Base-by-base conservation (phyloP, 2,888 invertebrate genomes). In the Lamellibrachia columna region DNA sequence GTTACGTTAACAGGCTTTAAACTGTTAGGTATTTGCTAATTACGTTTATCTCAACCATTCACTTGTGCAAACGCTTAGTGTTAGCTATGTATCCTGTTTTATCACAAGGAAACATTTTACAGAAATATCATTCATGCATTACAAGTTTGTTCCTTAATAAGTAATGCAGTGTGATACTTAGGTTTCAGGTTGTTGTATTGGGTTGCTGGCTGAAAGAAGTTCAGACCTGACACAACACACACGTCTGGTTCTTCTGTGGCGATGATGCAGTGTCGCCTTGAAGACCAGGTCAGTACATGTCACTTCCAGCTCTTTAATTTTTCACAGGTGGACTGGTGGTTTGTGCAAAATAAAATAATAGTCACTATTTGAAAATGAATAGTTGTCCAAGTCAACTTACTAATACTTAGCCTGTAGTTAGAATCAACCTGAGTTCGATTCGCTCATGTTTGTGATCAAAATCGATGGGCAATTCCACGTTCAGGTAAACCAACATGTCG, bases 131-230 rank as follows among this genome's bases (percentile, higher is more conserved):
- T 55, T 55, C 9, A 3, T 55, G 2, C 9, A 55, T 55, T 1
- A 55, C 7, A 9, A 55, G 55, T 55, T 55, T 55, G 7, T 55
- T 55, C 1, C 7, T 55, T 55, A 9, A 9, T 55, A 55, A 55
- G 55, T 55, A 55, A 55, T 7, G 7, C 22, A 22, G n/a, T 75
- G 11, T 60, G 15, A 75, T 75, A n/a, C 22, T 75, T 75, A 22
- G 55, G n/a, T 75, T 75, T 75, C 75, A 75, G 75, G n/a, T 75
- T 22, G 75, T 75, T 75, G 75, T 75, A 11, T 75, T 75, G 75
- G 75, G 75, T 75, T n/a, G 75, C 75, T 75, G 75, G 75, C 75
- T 75, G 75, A 75, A 75, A 75, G 75, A 75, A 75, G 75, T 75
- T 75, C 75, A 75, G 75, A 75, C 75, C 75, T 75, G 75, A 75